Evolutionary conservation across 2,888 invertebrate genomes (phyloP), one percentile per base, ranked within the genome.

Genomic region (Thelaira solivaga): DNA sequence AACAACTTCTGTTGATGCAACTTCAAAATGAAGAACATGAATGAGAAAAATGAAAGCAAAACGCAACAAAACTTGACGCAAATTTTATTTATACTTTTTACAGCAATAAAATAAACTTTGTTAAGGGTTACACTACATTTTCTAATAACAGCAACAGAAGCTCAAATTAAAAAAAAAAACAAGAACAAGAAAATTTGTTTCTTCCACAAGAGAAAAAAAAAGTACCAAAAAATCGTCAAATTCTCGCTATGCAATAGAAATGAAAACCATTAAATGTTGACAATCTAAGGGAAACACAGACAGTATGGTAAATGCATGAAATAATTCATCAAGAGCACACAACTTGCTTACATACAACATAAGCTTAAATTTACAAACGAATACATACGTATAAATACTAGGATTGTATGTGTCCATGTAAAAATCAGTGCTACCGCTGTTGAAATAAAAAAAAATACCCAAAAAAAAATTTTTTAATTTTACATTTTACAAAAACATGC

Each of bases 1-100:
- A 77, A 68, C 67, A 68, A 77, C 72, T 73, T 73, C 57, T 73
- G 62, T 36, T 73, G 49, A 36, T 53, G 67, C 55, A 75, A 68
- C 47, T 68, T 53, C 47, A 75, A 55, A 26, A 61, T 62, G 11
- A 55, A 67, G 31, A 57, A 47, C 57, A 49, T 43, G 59, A 16
- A 51, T 51, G 26, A 20, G 20, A 53, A 22, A 61, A 51, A 45
- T 34, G 10, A 62, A 72, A 47, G 39, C 26, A 16, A 69, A 26
- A 49, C 29, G 36, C 62, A 41, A 65, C 76, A 29, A 72, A 65
- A 71, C 36, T 67, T 76, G 31, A 64, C 45, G 77, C 57, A 67
- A 69, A 64, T 73, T 64, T 57, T 68, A 36, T 45, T 59, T 39
- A 45, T 53, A 47, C 31, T 31, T 76, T 69, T 43, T 59, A 13